Percentiles rank a stretch among this genome's conserved stretches.
Conservation (phyloP, 2,888 invertebrate genomes). For the Drymonia ruficornis region DNA sequence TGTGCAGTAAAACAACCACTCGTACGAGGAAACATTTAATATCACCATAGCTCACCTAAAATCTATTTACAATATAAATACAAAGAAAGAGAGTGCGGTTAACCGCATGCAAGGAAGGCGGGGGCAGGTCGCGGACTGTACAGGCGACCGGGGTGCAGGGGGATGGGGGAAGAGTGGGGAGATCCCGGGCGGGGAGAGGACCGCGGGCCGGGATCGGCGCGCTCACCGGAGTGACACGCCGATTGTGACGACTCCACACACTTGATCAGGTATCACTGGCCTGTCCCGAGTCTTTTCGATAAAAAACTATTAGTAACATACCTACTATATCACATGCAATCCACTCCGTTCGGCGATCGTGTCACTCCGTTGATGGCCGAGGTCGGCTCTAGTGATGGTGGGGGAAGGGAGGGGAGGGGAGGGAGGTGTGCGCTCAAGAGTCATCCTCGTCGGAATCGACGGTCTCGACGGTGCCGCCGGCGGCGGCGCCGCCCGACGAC, state of each 20-base stretch:
- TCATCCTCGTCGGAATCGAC: conserved; percentile 79
- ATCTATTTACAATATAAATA: conserved; percentile 83
- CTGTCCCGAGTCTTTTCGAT: too few relatives aligned
- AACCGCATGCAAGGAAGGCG: conserved; percentile 19
- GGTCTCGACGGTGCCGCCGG: conserved; percentile 72
- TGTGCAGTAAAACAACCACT: conserved; percentile 69
- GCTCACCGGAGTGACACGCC: conserved; percentile 1
- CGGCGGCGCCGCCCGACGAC: conserved; percentile 70
- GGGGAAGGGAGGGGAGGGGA: conserved; percentile 16
- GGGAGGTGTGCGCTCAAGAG: conserved; percentile 52
- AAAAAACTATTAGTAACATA: background rate
- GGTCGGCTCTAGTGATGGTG: background rate
- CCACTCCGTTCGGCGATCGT: background rate
- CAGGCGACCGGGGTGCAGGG: conserved; percentile 46
- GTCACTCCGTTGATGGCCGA: background rate
- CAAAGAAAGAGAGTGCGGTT: conserved; percentile 44
- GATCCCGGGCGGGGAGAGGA: conserved; percentile 1
- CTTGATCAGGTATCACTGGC: background rate
- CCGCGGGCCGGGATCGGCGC: conserved; percentile 6
- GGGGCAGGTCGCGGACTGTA: conserved; percentile 62
- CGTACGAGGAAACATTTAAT: conserved; percentile 70
- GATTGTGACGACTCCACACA: background rate
- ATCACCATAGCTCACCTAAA: conserved; percentile 76
- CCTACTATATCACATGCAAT: background rate
- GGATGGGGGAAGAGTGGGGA: background rate